Evolutionary conservation across 2,888 invertebrate species (phyloP), one percentile per base, ranked within the genome.

Genomic region (Orthonychiurus folsomi): DNA sequence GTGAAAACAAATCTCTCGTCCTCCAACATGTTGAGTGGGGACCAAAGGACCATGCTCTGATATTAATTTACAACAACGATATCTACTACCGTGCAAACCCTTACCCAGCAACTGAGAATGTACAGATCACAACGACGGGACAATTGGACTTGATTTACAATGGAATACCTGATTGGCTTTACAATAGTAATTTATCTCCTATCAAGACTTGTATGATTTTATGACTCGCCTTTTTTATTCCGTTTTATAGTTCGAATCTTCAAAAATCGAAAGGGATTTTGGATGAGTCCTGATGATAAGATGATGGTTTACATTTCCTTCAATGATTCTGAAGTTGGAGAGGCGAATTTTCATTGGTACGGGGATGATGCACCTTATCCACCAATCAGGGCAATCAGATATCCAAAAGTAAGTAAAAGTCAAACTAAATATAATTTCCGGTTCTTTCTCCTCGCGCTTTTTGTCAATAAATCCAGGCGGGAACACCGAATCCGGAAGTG

Each of bases 101-200:
- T 56, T 83, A 85, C 68, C 82, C 85, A 18, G 86, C 84, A 72
- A 82, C 84, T 18, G 78, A 65, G 50, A 84, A 85, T 53, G 86
- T 86, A 77, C 80, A 86, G 70, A 84, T 91, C 69, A 89, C 89
- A 3, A 83, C 81, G 65, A 84, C 84, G 54, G 88, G 88, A 76
- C 69, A 76, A 65, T 75, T 75, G 2, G 80, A 79, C 0, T 78
- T 84, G 1, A 79, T 90, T 57, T 89, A 84, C 77, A 91, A 93
- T 76, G 93, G 92, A 0, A 83, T 91, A 2, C 89, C 93, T 0
- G 93, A 94, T 77, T 93, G 92, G 85, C 81, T 93, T 0, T 94
- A 94, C 77, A 89, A 90, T 80, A 80, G 80, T 80, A 72, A 66
- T 26, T n/a, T n/a, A n/a, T n/a, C n/a, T n/a, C n/a, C n/a, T n/a